Evolutionary conservation across 2,888 invertebrate genomes (phyloP).

Genomic region (Chrysodeixis includens): DNA sequence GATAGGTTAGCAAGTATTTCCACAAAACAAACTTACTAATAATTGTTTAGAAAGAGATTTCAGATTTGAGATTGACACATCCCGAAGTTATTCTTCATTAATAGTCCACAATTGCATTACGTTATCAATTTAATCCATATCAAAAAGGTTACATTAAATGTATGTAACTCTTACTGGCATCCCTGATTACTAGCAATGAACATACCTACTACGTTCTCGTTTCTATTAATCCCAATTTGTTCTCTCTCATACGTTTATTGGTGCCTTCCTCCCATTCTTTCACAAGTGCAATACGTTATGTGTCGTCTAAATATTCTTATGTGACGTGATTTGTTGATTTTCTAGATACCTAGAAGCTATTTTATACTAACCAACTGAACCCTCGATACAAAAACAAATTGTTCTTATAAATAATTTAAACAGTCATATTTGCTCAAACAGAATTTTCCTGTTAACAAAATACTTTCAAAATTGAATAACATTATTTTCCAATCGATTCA

Average conservation of each 20-base stretch:
- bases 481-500: not conserved
- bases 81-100: no score
- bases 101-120: no score
- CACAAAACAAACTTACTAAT: no score
- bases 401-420: no score
- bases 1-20: no score
- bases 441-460: not conserved
- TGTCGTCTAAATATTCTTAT: conserved; percentile 44
- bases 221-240: conserved; percentile 54
- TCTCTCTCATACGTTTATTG: conserved; percentile 50
- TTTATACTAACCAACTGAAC: no score
- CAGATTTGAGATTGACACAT: no score
- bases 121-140: no score
- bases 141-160: not conserved
- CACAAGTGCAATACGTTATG: conserved; percentile 41
- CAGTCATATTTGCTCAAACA: no score
- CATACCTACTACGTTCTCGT: conserved; percentile 40
- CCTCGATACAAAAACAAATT: no score
- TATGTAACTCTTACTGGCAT: conserved; percentile 3
- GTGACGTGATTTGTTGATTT: conserved; percentile 21
- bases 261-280: conserved; percentile 48
- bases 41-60: no score
- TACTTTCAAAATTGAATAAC: not conserved
- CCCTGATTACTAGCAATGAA: conserved; percentile 31
- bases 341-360: conserved; percentile 17